phyloP scores from a whole-genome alignment of 2,888 invertebrate species.

The Scelioninae gen. 2 region DNA sequence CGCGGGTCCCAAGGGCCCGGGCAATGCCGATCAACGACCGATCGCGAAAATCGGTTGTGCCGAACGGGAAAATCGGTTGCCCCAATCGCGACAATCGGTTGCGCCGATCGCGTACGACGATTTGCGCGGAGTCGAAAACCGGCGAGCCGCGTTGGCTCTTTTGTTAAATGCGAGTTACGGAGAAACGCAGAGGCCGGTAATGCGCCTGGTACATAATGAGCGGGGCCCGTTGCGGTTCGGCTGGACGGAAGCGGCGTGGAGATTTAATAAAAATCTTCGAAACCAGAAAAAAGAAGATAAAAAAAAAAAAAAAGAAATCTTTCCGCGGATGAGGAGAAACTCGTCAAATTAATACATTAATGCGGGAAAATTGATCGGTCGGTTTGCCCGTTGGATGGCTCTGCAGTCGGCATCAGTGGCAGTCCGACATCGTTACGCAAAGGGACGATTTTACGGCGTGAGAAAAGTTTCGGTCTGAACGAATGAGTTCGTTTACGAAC shows the following conservation, averaged over 20 bases:
- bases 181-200: conserved; percentile 29
- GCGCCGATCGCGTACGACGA: conserved; percentile 20
- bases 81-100: conserved; percentile 30
- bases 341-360: conserved; percentile 40
- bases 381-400: conserved; percentile 15
- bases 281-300: no score
- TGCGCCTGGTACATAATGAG: conserved; percentile 8
- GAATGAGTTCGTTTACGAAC: no score
- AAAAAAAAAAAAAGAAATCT: conserved; percentile 53
- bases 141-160: background rate
- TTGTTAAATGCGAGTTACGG: conserved; percentile 15
- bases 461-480: no score
- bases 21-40: conserved; percentile 47
- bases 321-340: conserved; percentile 46
- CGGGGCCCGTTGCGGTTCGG: conserved; percentile 24
- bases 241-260: no score
- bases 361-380: no score
- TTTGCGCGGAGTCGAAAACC: conserved; percentile 27
- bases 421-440: conserved; percentile 3
- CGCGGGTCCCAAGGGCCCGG: conserved; percentile 1
- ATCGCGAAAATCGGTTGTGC: conserved; percentile 35
- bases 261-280: conserved; percentile 36
- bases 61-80: conserved; percentile 15
- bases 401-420: background rate
- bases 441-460: background rate